Conservation (phyloP, 2,113 vertebrate species). For the Alces alces region DNA sequence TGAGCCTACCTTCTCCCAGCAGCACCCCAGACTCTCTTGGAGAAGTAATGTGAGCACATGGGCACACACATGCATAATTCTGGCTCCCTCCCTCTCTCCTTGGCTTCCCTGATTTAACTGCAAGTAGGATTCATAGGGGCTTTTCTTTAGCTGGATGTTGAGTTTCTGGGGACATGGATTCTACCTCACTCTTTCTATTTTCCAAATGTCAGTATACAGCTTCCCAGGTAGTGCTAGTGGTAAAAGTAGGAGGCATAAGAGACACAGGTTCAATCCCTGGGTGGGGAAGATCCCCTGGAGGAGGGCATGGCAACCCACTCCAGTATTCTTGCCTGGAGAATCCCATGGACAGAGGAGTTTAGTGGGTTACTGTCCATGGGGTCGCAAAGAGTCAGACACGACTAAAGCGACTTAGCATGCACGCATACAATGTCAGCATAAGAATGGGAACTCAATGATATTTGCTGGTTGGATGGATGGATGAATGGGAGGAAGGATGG, state of each 20-base stretch:
- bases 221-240: not conserved
- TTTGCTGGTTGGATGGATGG: not conserved
- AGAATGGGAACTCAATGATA: not conserved
- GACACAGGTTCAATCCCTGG: not conserved
- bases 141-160: not conserved
- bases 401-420: not conserved
- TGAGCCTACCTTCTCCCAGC: not conserved
- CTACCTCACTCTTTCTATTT: not conserved
- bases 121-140: not conserved
- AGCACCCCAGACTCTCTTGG: not conserved
- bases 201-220: not conserved
- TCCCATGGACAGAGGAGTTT: not conserved
- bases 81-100: not conserved
- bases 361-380: not conserved
- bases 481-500: too few species aligned
- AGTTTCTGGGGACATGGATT: not conserved
- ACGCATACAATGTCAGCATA: rapidly evolving
- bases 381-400: not conserved
- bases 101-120: not conserved
- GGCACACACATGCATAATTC: rapidly evolving
- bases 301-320: not conserved
- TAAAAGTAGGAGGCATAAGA: not conserved
- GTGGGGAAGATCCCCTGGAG: not conserved
- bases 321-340: not conserved
- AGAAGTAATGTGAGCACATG: rapidly evolving